phyloP scores from a whole-genome alignment of 1,140 invertebrate genomes.

The Heliothis virescens region DNA sequence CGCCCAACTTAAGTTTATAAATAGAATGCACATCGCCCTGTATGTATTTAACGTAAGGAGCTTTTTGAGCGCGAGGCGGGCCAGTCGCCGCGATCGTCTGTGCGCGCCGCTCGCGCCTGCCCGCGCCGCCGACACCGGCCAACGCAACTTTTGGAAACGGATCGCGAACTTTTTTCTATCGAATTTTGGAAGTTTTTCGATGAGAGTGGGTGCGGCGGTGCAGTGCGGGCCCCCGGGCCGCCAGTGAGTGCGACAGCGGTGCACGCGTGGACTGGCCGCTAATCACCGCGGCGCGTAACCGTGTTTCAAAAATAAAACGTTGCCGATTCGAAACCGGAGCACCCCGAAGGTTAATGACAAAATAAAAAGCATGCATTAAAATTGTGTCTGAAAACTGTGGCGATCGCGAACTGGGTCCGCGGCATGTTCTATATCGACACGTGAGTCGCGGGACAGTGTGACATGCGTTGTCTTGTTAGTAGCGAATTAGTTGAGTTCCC shows the following conservation, averaged over 20 bases:
- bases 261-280: slow-evolving; percentile 50
- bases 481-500: not conserved
- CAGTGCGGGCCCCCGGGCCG: slow-evolving; percentile 52
- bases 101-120: slow-evolving; percentile 74
- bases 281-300: slow-evolving; percentile 77
- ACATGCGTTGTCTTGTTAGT: slow-evolving; percentile 2
- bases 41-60: slow-evolving; percentile 79
- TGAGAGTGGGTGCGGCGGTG: slow-evolving; percentile 43
- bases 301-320: slow-evolving; percentile 85
- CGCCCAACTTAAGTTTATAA: slow-evolving; percentile 82
- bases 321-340: slow-evolving; percentile 83
- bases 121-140: slow-evolving; percentile 31
- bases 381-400: slow-evolving; percentile 67
- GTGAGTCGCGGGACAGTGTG: slow-evolving; percentile 59
- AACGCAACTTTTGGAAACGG: slow-evolving; percentile 59
- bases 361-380: slow-evolving; percentile 83
- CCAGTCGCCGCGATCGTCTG: slow-evolving; percentile 76
- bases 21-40: slow-evolving; percentile 80
- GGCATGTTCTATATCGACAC: slow-evolving; percentile 56
- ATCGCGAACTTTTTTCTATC: slow-evolving; percentile 49
- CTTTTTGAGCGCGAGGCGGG: slow-evolving; percentile 77
- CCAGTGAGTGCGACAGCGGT: slow-evolving; percentile 27
- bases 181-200: slow-evolving; percentile 48
- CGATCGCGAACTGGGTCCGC: slow-evolving; percentile 65
- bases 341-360: slow-evolving; percentile 85